These are phyloP conservation scores for Tragelaphus scriptus DNA, from an alignment of 2,113 vertebrate species.

Conservation along the genomic window DNA sequence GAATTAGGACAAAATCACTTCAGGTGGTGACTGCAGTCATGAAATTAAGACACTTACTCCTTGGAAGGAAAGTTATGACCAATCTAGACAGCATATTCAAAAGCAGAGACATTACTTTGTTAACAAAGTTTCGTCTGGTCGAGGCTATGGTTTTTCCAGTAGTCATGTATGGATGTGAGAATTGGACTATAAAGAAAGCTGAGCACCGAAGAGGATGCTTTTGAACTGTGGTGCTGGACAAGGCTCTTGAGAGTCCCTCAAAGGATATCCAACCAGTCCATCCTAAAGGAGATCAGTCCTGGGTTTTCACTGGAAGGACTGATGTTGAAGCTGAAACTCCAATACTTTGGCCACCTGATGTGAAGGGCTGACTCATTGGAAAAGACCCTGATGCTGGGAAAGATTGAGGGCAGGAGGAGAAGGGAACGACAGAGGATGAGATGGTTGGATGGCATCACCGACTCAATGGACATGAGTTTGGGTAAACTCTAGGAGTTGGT, in stretches of 20 bases:
- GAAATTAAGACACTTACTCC: not conserved
- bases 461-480: not conserved
- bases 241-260: not conserved
- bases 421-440: not conserved
- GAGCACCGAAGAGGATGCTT: fast-evolving
- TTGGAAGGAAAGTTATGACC: not conserved
- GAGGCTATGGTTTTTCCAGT: not conserved
- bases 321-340: not conserved
- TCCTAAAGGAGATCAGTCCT: not conserved
- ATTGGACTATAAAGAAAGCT: not conserved
- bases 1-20: not conserved
- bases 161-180: not conserved
- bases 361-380: fast-evolving
- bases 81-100: not conserved
- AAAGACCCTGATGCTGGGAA: not conserved
- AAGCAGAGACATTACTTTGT: not conserved
- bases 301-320: not conserved
- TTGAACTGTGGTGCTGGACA: not conserved
- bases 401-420: not conserved
- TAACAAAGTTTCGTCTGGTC: not conserved
- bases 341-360: not conserved
- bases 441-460: not conserved
- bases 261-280: not conserved
- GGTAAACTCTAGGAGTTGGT: not conserved
- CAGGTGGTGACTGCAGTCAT: not conserved